phyloP scores from a whole-genome alignment of 2,888 invertebrate species.

The Acleris literana region DNA sequence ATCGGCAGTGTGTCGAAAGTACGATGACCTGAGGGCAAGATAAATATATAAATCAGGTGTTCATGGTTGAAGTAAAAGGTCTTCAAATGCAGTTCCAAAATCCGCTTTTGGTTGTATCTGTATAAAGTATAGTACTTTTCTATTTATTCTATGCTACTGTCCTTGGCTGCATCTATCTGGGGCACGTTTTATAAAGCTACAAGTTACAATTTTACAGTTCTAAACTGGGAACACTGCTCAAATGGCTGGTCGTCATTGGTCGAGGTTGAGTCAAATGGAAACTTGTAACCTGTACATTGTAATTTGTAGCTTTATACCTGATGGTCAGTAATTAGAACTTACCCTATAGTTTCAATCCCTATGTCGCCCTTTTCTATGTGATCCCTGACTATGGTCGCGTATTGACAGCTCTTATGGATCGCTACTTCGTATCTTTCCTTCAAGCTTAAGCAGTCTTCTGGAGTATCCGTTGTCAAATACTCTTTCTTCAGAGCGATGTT shows the following conservation, averaged over 20 bases:
- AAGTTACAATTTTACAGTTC: too few relatives aligned
- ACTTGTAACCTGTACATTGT: too few relatives aligned
- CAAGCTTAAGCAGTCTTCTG: slow-evolving; percentile 89
- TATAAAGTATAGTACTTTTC: too few relatives aligned
- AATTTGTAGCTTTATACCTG: too few relatives aligned
- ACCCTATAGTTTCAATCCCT: slow-evolving; percentile 89
- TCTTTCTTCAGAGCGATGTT: slow-evolving; percentile 76
- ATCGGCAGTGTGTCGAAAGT: slow-evolving; percentile 61
- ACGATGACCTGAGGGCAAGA: slow-evolving; percentile 44
- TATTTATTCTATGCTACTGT: too few relatives aligned
- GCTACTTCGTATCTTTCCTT: slow-evolving; percentile 91
- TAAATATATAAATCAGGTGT: too few relatives aligned
- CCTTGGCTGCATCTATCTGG: too few relatives aligned
- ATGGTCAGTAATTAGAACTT: slow-evolving; percentile 44
- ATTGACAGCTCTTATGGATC: slow-evolving; percentile 87
- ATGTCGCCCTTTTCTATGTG: slow-evolving; percentile 85
- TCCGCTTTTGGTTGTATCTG: too few relatives aligned
- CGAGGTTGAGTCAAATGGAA: too few relatives aligned
- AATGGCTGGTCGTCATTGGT: too few relatives aligned
- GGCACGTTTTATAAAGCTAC: too few relatives aligned
- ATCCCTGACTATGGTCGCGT: slow-evolving; percentile 86
- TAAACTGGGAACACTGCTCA: too few relatives aligned
- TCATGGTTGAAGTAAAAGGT: background rate
- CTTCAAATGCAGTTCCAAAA: background rate
- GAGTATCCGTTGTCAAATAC: slow-evolving; percentile 83